A percentile compares a stretch with the other conserved stretches of the same genome.
These are phyloP conservation scores for Zaprionus gabonicus DNA, from an alignment of 1,140 invertebrate species.

Conservation along the genomic window DNA sequence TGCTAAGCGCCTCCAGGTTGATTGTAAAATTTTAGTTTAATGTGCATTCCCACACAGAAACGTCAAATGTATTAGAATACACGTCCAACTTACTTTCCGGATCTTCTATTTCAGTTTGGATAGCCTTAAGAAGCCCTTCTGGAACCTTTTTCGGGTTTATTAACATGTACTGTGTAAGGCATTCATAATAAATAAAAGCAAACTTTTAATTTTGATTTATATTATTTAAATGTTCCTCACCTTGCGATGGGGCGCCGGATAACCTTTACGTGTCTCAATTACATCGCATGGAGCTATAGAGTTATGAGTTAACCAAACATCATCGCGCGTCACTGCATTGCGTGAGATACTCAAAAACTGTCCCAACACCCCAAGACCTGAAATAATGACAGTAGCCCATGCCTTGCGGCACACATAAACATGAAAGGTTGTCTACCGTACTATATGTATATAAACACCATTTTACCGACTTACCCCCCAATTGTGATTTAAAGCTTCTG, in stretches of 20 bases:
- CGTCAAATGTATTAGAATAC: neutral
- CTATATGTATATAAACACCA: neutral
- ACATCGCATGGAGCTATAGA: conserved; percentile 3
- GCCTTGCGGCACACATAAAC: neutral
- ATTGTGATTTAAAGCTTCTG: conserved; percentile 15
- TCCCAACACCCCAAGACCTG: neutral
- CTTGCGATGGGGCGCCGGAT: neutral
- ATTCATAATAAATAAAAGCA: neutral
- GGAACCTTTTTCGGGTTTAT: conserved; percentile 2
- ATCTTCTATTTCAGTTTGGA: neutral
- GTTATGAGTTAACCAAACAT: conserved; percentile 16
- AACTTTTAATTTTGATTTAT: neutral
- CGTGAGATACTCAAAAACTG: conserved; percentile 2
- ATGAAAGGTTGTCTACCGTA: neutral
- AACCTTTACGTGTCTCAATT: conserved; percentile 10
- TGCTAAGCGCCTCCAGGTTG: neutral
- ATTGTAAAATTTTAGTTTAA: neutral
- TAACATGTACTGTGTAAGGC: neutral
- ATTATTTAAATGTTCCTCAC: neutral
- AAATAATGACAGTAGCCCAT: conserved; percentile 13
- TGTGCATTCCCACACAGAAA: conserved; percentile 1
- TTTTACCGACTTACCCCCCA: conserved; percentile 29
- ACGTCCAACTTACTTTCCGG: neutral
- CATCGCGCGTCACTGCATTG: conserved; percentile 5
- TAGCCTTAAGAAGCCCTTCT: neutral